Evolutionary conservation across 2,113 vertebrate species (phyloP).

Genomic region (Sylvietta virens): DNA sequence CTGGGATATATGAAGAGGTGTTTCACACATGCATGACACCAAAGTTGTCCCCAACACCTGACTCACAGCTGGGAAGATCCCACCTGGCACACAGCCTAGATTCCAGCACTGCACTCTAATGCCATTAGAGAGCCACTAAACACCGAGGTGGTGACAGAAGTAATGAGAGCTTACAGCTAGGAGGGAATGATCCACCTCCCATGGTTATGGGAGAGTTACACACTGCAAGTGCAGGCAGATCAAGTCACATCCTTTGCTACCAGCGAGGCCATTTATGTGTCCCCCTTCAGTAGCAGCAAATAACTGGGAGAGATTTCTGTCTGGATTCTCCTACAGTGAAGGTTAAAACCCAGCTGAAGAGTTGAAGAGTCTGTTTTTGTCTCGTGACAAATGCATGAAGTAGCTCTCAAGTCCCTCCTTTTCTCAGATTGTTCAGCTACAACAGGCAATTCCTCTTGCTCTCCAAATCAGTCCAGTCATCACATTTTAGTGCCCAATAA

Average conservation of each 20-base stretch:
- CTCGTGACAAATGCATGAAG: neutral
- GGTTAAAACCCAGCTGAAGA: neutral
- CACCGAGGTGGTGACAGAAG: neutral
- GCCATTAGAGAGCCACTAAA: neutral
- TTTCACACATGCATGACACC: neutral
- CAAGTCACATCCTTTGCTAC: neutral
- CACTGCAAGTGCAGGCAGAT: neutral
- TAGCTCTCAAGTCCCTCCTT: neutral
- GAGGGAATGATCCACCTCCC: neutral
- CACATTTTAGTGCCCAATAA: neutral
- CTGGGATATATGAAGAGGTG: neutral
- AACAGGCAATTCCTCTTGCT: neutral
- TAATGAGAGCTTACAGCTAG: neutral
- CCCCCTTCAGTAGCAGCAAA: rapidly evolving
- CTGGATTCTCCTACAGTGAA: neutral
- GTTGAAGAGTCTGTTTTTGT: neutral
- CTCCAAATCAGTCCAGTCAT: neutral
- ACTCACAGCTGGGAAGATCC: neutral
- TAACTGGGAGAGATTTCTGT: neutral
- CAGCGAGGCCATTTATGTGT: neutral
- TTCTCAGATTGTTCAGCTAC: neutral
- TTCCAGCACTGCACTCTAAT: neutral
- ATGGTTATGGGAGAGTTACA: neutral
- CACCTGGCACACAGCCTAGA: neutral
- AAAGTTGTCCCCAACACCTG: neutral